Evolutionary conservation across 2,888 invertebrate genomes (phyloP), one percentile per base, ranked within the genome.

Genomic region (Hyles lineata): DNA sequence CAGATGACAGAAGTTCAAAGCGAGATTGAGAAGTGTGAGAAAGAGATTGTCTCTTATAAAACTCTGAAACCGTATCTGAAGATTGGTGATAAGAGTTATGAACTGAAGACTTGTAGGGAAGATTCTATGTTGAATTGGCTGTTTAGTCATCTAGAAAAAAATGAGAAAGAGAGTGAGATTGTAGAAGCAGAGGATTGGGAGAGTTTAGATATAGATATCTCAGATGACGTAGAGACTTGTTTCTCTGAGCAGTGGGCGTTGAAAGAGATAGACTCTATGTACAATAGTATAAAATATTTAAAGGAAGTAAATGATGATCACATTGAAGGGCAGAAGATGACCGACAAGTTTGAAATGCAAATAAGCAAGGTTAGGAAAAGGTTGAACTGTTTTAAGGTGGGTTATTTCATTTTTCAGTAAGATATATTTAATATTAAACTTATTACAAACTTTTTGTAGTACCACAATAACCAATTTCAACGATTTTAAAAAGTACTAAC

Each of bases 21-120:
- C 29, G 90, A 93, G 69, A 89, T 93, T 73, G 92, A 93, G 43
- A 92, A 91, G 72, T 93, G 92, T 76, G 92, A 93, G 69, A 90
- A 83, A 72, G 90, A 90, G 70, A 83, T 94, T 21, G 60, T 93
- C 11, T 82, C 86, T 0, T 92, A 92, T 74, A 88, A 86, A 78
- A 84, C 72, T 73, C 75, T 93, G 3, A 90, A 88, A 70, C 80
- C 84, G 0, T 81, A 87, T 77, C 78, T 94, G 1, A 90, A 84
- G 80, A 84, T 87, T 58, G 79, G 78, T 43, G 82, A 82, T 2
- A 83, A 83, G 52, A 76, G 70, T 23, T 85, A 81, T 63, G 87
- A 89, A 78, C 76, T 93, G 0, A 88, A 85, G 61, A 76, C 70
- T 62, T 75, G 78, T 25, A 87, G 84, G 73, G 91, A 90, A 80